phyloP scores from a whole-genome alignment of 2,888 invertebrate genomes.

The Scaptomyza parva region DNA sequence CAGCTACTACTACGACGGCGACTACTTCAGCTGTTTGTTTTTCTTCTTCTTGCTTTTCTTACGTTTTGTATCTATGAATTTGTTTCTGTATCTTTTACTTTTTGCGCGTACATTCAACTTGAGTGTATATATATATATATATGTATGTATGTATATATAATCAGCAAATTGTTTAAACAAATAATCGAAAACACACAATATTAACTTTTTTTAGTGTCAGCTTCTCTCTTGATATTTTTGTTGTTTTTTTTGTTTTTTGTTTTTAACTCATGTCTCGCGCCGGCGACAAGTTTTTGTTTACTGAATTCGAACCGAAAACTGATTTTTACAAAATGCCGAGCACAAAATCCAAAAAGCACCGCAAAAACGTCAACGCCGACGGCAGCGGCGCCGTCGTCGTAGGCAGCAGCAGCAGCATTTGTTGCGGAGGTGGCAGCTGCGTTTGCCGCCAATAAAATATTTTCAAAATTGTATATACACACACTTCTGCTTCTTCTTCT shows the following conservation, averaged over 20 bases:
- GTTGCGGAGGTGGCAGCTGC: conserved; percentile 35
- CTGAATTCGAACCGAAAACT: conserved; percentile 79
- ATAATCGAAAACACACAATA: conserved; percentile 46
- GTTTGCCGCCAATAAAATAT: conserved; percentile 60
- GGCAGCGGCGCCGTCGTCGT: background rate
- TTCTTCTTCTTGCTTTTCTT: conserved; percentile 3
- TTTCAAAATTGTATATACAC: conserved; percentile 68
- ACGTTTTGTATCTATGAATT: conserved; percentile 20
- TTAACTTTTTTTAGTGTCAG: conserved; percentile 22
- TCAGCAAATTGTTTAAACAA: conserved; percentile 76
- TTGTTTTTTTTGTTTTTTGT: conserved; percentile 22
- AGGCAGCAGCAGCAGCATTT: conserved; percentile 23
- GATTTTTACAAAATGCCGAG: conserved; percentile 66
- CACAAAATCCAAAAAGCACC: conserved; percentile 67
- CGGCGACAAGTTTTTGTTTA: conserved; percentile 84
- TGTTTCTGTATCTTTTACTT: conserved; percentile 25
- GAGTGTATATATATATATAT: conserved; percentile 26
- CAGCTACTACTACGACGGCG: conserved; percentile 37
- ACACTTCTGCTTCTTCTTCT: conserved; percentile 3
- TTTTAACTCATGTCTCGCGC: conserved; percentile 69
- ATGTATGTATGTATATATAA: too few species aligned
- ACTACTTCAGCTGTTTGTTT: conserved; percentile 28
- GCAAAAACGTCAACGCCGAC: conserved; percentile 8
- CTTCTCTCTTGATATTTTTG: conserved; percentile 6
- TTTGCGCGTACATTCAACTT: conserved; percentile 70